Evolutionary conservation across 2,888 invertebrate genomes (phyloP), one percentile per base, ranked within the genome.

Genomic region (Aporophyla nigra): DNA sequence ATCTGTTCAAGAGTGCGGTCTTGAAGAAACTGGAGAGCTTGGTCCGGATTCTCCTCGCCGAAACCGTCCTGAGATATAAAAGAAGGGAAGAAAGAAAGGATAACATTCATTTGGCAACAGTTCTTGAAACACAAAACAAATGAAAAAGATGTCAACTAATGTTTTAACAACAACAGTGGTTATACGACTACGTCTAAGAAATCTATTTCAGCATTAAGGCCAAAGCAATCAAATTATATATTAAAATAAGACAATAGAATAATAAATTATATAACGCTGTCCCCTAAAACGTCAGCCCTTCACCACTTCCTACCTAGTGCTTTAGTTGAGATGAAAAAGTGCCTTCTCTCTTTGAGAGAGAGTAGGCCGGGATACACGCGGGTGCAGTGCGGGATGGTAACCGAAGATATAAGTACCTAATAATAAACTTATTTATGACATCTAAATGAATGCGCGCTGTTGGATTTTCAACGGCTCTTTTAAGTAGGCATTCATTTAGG

Each of bases 1-100:
- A 96, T 95, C 86, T 91, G 85, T 81, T 96, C 96, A 0, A 95
- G 46, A 0, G 94, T 93, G n/a, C 92, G 91, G 59, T 96, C 93
- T 1, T 84, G 89, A 0, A 94, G 82, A 6, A 89, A 61, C n/a
- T 92, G 91, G 0, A 94, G 54, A 0, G 90, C 87, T 80, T 92
- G 93, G 0, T 94, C 93, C 0, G 90, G 92, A 49, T 93, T 90
- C 76, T 95, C 93, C 85, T 96, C 96, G 2, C 96, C 96, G 76
- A 96, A 96, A 1, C 94, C 94, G 56, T 96, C 96, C 96, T 96
- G 21, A 54, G 27, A 54, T 54, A 58, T 56, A 56, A 14, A 16
- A 33, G 24, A 21, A 74, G 10, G 1, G 40, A 59, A 33, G 1
- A 21, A 33, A 33, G 19, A 33, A 12, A 33, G 7, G 19, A 58